Evolutionary conservation across 2,888 invertebrate genomes (phyloP).

Genomic region (Microplitis manilae): DNA sequence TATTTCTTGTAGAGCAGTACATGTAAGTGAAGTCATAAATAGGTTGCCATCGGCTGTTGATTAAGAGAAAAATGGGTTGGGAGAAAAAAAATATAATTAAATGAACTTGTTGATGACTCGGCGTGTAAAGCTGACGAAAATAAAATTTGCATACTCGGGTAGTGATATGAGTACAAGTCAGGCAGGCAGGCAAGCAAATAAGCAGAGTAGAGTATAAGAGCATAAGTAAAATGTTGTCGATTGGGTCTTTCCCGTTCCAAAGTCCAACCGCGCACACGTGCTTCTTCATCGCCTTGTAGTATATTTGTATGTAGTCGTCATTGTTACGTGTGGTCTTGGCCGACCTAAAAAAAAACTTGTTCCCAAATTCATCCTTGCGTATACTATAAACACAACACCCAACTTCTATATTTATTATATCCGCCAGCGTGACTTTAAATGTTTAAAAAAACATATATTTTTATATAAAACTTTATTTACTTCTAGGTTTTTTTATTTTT

Average conservation of each 20-base stretch:
- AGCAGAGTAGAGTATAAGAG: background rate
- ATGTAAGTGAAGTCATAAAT: background rate
- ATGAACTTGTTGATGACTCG: background rate
- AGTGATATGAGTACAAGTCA: constrained; percentile 6
- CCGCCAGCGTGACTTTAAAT: background rate
- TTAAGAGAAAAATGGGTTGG: background rate
- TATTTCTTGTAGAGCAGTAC: background rate
- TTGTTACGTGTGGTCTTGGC: constrained; percentile 28
- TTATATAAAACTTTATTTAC: background rate
- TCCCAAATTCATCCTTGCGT: constrained; percentile 26
- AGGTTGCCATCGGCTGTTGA: too few species aligned
- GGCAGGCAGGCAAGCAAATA: background rate
- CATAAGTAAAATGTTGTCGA: constrained; percentile 13
- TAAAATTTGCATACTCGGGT: constrained; percentile 2
- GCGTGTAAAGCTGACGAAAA: background rate
- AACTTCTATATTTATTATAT: background rate
- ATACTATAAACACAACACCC: background rate
- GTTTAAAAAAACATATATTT: background rate
- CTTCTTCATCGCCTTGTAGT: constrained; percentile 12
- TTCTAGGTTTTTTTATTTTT: background rate
- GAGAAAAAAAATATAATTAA: background rate
- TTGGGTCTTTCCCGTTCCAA: constrained; percentile 32
- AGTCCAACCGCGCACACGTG: constrained; percentile 33
- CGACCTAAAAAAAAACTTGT: constrained; percentile 27
- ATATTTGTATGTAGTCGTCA: constrained; percentile 18